Evolutionary conservation across 2,797 vertebrate species (phyloP).

Genomic region (Florisuga fusca): DNA sequence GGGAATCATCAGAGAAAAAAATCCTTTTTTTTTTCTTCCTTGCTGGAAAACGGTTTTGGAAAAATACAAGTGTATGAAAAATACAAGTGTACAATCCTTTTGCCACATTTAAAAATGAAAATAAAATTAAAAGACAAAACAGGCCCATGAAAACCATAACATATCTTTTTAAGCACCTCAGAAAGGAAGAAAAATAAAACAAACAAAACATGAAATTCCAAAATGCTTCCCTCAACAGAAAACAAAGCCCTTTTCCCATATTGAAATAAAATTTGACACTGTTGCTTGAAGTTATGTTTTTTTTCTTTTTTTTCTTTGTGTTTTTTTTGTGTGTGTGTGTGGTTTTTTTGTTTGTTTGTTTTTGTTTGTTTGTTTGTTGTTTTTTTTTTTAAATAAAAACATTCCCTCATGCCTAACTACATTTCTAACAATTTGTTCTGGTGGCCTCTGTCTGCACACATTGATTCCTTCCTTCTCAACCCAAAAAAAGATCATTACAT

Average conservation of each 20-base stretch:
- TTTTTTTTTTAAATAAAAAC: background rate
- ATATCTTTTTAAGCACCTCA: background rate
- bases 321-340: too few relatives aligned
- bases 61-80: background rate
- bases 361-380: too few relatives aligned
- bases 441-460: background rate
- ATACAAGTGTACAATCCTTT: background rate
- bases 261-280: background rate
- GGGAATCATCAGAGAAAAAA: background rate
- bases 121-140: too few relatives aligned
- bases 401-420: background rate
- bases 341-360: too few relatives aligned
- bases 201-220: background rate
- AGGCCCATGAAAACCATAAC: too few relatives aligned
- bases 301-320: background rate
- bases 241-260: background rate
- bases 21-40: rapidly evolving
- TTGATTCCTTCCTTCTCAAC: background rate
- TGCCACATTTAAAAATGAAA: background rate
- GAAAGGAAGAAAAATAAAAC: background rate
- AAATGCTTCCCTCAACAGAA: background rate
- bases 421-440: background rate
- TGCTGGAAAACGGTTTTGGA: background rate
- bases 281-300: background rate
- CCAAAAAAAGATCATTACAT: background rate